Evolutionary conservation across 2,888 invertebrate species (phyloP).

Genomic region (Cecidostiba fungosa): DNA sequence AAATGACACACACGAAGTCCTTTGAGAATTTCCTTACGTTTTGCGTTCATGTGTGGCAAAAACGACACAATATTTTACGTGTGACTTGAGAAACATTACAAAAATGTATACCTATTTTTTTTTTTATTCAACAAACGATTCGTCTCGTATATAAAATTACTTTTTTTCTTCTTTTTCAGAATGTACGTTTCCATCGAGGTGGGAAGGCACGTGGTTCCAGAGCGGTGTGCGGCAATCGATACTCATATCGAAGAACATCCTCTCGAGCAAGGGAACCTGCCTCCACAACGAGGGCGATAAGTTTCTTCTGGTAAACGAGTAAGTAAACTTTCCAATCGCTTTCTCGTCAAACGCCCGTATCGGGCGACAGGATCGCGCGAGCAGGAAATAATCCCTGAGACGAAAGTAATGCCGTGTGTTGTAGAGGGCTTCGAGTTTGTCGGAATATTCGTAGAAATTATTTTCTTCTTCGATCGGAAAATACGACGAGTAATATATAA

Average conservation of each 20-base stretch:
- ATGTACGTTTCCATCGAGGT: slow-evolving; percentile 91
- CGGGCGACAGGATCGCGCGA: slow-evolving; percentile 8
- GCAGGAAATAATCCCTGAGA: neutral
- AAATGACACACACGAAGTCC: slow-evolving; percentile 11
- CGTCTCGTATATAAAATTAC: neutral
- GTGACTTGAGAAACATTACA: too few species aligned
- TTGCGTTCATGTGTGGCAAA: too few species aligned
- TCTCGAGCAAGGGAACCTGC: slow-evolving; percentile 93
- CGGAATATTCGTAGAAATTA: neutral
- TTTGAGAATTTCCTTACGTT: neutral
- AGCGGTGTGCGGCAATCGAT: slow-evolving; percentile 93
- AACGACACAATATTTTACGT: too few species aligned
- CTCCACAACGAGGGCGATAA: slow-evolving; percentile 93
- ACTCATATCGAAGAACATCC: slow-evolving; percentile 89
- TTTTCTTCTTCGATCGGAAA: too few species aligned
- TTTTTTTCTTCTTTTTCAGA: slow-evolving; percentile 79
- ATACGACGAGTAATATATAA: too few species aligned
- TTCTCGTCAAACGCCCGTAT: slow-evolving; percentile 30
- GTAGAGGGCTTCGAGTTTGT: neutral
- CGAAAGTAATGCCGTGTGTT: neutral
- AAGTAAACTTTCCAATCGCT: slow-evolving; percentile 81
- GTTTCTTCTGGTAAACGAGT: slow-evolving; percentile 94
- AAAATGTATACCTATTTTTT: too few species aligned
- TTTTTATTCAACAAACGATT: too few species aligned
- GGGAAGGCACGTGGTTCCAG: slow-evolving; percentile 96